phyloP scores from a whole-genome alignment of 2,888 invertebrate genomes.

The Capitulum mitella region DNA sequence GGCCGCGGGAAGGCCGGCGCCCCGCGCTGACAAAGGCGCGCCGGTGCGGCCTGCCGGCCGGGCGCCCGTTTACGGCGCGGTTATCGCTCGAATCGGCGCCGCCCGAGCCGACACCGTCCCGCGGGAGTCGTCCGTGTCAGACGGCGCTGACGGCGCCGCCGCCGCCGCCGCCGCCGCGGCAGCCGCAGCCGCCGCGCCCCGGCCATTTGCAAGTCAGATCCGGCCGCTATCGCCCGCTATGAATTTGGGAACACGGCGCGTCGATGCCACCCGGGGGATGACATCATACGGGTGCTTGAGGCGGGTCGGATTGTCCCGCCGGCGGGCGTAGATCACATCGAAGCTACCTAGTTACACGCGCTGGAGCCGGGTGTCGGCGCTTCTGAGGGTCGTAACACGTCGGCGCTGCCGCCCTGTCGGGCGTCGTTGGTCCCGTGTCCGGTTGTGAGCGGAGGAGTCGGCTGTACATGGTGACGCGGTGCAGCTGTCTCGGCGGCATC shows the following conservation, averaged over 20 bases:
- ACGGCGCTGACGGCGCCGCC: neutral
- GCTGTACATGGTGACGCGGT: too few species aligned
- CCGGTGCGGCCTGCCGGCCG: neutral
- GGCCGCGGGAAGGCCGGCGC: neutral
- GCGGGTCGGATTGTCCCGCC: neutral
- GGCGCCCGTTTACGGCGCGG: neutral
- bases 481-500: too few species aligned
- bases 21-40: neutral
- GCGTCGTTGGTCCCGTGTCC: neutral
- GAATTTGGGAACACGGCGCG: neutral
- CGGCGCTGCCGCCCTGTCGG: neutral
- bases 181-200: neutral
- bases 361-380: too few species aligned
- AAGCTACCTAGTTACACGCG: too few species aligned
- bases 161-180: neutral
- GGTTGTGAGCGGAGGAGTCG: neutral
- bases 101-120: neutral
- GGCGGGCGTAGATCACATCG: neutral
- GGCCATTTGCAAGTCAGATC: slow-evolving; percentile 11
- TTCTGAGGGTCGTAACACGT: too few species aligned
- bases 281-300: too few species aligned
- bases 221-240: neutral
- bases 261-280: too few species aligned
- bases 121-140: neutral
- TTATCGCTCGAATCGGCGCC: neutral